Percentiles rank a stretch among this genome's conserved stretches.
These are phyloP conservation scores for Asobara japonica DNA, from an alignment of 1,140 invertebrate genomes.

Conservation along the genomic window DNA sequence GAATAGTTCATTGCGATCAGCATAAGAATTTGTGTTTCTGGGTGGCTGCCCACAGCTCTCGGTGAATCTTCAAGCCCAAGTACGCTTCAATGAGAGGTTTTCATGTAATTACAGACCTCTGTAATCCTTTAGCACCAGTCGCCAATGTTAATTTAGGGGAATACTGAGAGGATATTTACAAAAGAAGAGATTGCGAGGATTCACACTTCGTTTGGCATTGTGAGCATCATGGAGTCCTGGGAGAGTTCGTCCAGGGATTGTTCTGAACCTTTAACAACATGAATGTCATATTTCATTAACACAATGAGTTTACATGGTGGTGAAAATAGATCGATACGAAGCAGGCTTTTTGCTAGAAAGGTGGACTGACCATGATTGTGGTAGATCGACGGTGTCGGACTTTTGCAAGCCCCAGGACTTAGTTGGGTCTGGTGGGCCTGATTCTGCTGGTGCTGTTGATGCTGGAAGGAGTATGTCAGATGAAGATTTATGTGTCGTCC, in stretches of 20 bases:
- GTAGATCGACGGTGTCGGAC: slow-evolving; percentile 55
- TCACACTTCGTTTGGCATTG: slow-evolving; percentile 81
- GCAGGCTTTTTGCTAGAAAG: not conserved
- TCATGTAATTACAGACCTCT: not conserved
- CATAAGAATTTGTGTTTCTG: not conserved
- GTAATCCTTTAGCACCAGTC: not conserved
- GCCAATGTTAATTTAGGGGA: not conserved
- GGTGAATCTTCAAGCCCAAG: not conserved
- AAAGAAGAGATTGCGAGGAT: not conserved
- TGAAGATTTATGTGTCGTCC: slow-evolving; percentile 84
- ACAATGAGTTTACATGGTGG: too few species aligned
- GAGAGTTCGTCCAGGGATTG: slow-evolving; percentile 81
- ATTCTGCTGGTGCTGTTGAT: slow-evolving; percentile 68
- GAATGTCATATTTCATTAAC: slow-evolving; percentile 3
- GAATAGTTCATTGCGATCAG: not conserved
- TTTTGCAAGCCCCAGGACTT: slow-evolving; percentile 55
- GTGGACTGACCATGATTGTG: slow-evolving; percentile 53
- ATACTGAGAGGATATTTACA: slow-evolving; percentile 9
- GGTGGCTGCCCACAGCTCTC: not conserved
- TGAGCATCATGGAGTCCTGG: slow-evolving; percentile 81
- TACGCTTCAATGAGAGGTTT: too few species aligned
- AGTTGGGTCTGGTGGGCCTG: slow-evolving; percentile 51
- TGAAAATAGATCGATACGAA: not conserved
- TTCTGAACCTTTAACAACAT: slow-evolving; percentile 72
- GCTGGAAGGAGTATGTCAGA: slow-evolving; percentile 85